A percentile compares a stretch with the other conserved stretches of the same genome.
These are phyloP conservation scores for Aptenodytes patagonicus DNA, from an alignment of 2,113 vertebrate species.

Conservation along the genomic window DNA sequence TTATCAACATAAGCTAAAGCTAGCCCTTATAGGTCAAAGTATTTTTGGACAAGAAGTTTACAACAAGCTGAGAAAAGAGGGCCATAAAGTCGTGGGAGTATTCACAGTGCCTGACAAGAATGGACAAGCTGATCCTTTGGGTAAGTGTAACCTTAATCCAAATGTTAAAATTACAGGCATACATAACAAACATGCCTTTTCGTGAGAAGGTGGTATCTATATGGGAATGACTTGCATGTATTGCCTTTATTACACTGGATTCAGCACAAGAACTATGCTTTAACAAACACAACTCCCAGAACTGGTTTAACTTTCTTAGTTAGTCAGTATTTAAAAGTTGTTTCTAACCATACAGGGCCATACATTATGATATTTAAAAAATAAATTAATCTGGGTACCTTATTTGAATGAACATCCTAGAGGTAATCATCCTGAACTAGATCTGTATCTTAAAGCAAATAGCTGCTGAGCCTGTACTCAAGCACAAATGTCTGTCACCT, in stretches of 20 bases:
- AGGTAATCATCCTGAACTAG: neutral
- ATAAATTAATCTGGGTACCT: neutral
- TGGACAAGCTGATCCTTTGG: constrained; percentile 94
- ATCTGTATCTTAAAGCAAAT: neutral
- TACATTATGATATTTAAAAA: neutral
- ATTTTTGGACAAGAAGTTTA: constrained; percentile 98
- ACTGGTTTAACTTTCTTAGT: neutral
- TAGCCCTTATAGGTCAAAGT: constrained; percentile 97
- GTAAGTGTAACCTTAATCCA: constrained; percentile 75
- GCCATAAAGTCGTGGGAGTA: constrained; percentile 93
- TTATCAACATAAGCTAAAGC: constrained; percentile 87
- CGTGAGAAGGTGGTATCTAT: neutral
- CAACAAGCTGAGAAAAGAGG: constrained; percentile 86
- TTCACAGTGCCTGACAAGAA: constrained; percentile 97
- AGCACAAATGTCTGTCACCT: neutral
- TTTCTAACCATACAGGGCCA: neutral
- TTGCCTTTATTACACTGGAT: neutral
- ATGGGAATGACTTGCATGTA: neutral
- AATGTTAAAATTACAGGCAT: neutral
- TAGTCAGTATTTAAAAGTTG: neutral
- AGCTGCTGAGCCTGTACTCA: neutral
- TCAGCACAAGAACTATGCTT: neutral
- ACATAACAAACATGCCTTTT: neutral
- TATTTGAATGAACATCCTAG: neutral
- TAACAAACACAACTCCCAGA: neutral